Conservation (phyloP, 2,113 vertebrate genomes). For the Ibidorhyncha struthersii region DNA sequence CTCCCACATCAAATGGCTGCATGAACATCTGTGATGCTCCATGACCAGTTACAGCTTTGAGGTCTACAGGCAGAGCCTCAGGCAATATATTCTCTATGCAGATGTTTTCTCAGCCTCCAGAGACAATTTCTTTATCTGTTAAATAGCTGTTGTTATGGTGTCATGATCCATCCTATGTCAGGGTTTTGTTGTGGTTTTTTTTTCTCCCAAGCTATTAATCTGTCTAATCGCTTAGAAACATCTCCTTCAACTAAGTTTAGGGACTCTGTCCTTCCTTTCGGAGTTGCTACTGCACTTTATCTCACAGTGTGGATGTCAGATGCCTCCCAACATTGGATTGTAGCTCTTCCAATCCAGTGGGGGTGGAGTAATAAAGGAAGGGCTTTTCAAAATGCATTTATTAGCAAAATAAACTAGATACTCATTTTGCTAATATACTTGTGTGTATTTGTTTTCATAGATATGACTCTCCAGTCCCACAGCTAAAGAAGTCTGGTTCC, state of each 20-base stretch:
- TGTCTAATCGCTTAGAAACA: background rate
- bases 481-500: background rate
- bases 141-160: background rate
- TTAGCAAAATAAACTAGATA: background rate
- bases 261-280: background rate
- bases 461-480: background rate
- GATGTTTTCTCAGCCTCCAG: background rate
- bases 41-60: background rate
- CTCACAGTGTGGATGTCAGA: background rate
- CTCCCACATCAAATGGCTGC: background rate
- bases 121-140: background rate
- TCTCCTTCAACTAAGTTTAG: background rate
- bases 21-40: background rate
- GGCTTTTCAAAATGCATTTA: background rate
- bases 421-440: background rate
- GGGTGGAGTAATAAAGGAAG: background rate
- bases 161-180: background rate
- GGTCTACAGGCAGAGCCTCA: background rate
- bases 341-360: background rate
- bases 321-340: background rate
- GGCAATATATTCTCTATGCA: background rate
- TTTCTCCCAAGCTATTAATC: background rate
- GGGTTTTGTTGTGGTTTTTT: background rate
- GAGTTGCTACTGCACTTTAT: background rate
- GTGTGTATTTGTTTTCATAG: background rate